phyloP scores from a whole-genome alignment of 2,113 vertebrate genomes.

The Barnardius zonarius region DNA sequence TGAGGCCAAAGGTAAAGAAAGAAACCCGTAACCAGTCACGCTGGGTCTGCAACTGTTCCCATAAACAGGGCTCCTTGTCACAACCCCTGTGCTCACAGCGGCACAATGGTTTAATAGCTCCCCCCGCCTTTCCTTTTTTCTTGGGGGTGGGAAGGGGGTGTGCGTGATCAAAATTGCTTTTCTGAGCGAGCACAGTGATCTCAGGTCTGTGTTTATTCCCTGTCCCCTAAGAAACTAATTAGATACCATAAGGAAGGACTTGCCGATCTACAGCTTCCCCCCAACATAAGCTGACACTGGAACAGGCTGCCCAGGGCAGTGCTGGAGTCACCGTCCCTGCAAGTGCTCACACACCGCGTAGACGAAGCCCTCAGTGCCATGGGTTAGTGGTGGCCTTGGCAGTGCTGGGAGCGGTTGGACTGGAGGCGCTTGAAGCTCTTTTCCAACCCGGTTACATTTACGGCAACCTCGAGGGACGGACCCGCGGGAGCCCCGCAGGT shows the following conservation, averaged over 20 bases:
- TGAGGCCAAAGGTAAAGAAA: not conserved
- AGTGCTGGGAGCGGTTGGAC: not conserved
- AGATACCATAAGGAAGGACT: not conserved
- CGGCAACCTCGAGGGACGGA: not conserved
- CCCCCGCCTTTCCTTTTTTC: too few relatives aligned
- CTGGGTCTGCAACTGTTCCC: not conserved
- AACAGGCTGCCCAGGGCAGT: not conserved
- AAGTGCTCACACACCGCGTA: too few relatives aligned
- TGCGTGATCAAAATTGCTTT: not conserved
- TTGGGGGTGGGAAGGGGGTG: rapidly evolving
- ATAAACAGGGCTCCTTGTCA: rapidly evolving
- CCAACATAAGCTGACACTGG: too few relatives aligned
- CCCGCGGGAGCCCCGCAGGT: too few relatives aligned
- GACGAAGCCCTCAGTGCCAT: too few relatives aligned
- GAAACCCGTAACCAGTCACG: rapidly evolving
- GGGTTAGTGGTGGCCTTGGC: not conserved
- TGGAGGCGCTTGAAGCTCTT: too few relatives aligned
- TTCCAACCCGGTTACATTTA: rapidly evolving
- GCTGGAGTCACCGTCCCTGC: not conserved
- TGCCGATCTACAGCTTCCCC: not conserved
- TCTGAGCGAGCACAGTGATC: not conserved
- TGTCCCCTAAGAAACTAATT: not conserved
- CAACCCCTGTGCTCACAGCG: not conserved
- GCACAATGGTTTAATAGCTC: rapidly evolving
- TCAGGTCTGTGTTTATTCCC: not conserved